Conservation (phyloP, 2,113 vertebrate genomes). For the Mola mola region DNA sequence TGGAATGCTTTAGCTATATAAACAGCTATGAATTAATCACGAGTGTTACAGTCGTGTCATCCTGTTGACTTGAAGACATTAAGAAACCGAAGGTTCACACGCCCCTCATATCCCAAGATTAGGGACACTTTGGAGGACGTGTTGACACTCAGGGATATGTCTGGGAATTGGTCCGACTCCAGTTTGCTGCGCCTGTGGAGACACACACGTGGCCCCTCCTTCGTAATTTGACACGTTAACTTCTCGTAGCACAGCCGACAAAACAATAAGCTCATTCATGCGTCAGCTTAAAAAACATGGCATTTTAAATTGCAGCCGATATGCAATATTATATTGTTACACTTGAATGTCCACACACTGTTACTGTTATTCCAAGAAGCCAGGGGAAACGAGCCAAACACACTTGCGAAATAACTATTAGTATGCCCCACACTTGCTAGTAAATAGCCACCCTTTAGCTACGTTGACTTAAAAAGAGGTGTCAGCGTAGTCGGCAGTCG, state of each 20-base stretch:
- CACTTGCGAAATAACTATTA: slow-evolving; percentile 29
- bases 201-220: slow-evolving; percentile 30
- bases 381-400: neutral
- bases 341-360: too few species aligned
- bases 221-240: slow-evolving; percentile 36
- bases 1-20: slow-evolving; percentile 10
- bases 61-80: slow-evolving; percentile 60
- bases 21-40: slow-evolving; percentile 24
- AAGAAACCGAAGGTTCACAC: slow-evolving; percentile 51
- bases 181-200: slow-evolving; percentile 68
- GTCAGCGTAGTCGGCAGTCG: slow-evolving; percentile 6
- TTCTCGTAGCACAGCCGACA: slow-evolving; percentile 15
- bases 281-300: neutral
- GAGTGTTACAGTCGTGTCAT: slow-evolving; percentile 61
- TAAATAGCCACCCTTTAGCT: neutral
- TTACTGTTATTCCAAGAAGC: neutral
- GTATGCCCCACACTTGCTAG: slow-evolving; percentile 2
- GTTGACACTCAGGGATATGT: slow-evolving; percentile 49
- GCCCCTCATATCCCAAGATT: slow-evolving; percentile 59
- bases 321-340: too few species aligned
- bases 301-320: too few species aligned
- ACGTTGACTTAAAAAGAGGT: slow-evolving; percentile 4
- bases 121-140: slow-evolving; percentile 51
- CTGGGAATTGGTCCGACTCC: slow-evolving; percentile 60
- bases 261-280: slow-evolving; percentile 5